Conservation (phyloP, 2,888 invertebrate species). For the Aphodius sticticus region DNA sequence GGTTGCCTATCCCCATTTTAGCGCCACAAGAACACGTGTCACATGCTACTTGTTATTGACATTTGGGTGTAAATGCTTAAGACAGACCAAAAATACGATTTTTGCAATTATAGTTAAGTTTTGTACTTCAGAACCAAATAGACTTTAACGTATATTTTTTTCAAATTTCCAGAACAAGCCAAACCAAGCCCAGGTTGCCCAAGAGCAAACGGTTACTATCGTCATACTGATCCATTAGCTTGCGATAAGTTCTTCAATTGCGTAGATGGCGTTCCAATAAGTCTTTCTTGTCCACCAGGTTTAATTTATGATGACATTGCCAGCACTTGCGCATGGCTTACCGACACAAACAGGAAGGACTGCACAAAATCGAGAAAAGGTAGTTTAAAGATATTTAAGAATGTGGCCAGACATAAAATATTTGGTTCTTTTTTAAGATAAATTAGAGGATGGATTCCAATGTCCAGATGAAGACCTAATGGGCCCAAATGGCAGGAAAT, state of each 20-base stretch:
- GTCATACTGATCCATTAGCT: slow-evolving; percentile 74
- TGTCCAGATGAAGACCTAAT: slow-evolving; percentile 76
- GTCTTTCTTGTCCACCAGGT: slow-evolving; percentile 76
- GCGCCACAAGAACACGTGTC: too few species aligned
- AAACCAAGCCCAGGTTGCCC: slow-evolving; percentile 77
- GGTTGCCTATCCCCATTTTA: too few species aligned
- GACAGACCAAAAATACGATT: too few species aligned
- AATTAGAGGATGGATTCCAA: slow-evolving; percentile 77
- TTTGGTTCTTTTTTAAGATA: slow-evolving; percentile 60
- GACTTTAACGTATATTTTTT: not conserved
- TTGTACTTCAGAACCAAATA: not conserved
- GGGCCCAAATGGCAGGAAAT: slow-evolving; percentile 72
- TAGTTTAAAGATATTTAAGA: slow-evolving; percentile 47
- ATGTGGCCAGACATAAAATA: not conserved
- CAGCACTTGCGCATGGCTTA: slow-evolving; percentile 81
- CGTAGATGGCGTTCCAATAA: slow-evolving; percentile 74
- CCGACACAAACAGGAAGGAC: slow-evolving; percentile 64
- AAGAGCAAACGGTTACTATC: slow-evolving; percentile 80
- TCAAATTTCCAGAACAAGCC: slow-evolving; percentile 71
- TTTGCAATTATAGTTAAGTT: too few species aligned
- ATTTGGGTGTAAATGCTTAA: too few species aligned
- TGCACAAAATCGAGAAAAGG: slow-evolving; percentile 64
- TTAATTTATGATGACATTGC: slow-evolving; percentile 77
- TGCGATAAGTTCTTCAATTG: slow-evolving; percentile 84
- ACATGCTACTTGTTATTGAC: too few species aligned